Evolutionary conservation across 2,113 vertebrate genomes (phyloP).

Genomic region (Perognathus longimembris): DNA sequence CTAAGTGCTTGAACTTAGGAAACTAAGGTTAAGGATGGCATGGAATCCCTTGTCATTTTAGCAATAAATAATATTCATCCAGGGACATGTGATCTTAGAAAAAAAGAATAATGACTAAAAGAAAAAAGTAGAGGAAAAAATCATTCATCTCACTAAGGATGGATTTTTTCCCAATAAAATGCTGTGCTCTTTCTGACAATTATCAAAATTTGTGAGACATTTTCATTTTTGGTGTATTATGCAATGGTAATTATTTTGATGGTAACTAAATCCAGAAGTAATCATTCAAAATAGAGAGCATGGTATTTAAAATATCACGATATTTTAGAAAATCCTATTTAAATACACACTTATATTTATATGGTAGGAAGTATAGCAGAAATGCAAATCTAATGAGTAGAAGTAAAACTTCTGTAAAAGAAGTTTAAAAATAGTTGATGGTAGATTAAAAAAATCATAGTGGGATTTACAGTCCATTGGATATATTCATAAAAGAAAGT

Average conservation of each 20-base stretch:
- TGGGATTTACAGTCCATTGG: constrained; percentile 1
- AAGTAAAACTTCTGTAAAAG: constrained; percentile 46
- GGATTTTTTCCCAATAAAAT: constrained; percentile 38
- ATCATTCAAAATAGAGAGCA: constrained; percentile 65
- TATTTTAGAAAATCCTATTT: constrained; percentile 74
- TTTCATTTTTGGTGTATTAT: constrained; percentile 63
- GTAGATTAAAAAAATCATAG: background rate
- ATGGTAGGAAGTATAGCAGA: constrained; percentile 47
- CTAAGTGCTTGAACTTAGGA: constrained; percentile 54
- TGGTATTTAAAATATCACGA: constrained; percentile 61
- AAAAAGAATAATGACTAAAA: background rate
- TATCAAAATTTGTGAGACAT: constrained; percentile 60
- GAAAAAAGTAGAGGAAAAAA: background rate
- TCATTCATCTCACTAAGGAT: background rate
- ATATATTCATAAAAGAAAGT: constrained; percentile 15
- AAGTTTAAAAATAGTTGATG: constrained; percentile 44
- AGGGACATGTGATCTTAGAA: background rate
- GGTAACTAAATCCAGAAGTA: constrained; percentile 66
- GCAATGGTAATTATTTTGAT: constrained; percentile 69
- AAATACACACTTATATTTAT: constrained; percentile 57
- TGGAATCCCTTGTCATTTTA: constrained; percentile 26
- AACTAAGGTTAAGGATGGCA: constrained; percentile 38
- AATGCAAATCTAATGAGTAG: constrained; percentile 65
- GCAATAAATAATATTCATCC: constrained; percentile 2
- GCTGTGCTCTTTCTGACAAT: constrained; percentile 42